Percentiles rank a stretch among this genome's conserved stretches.
phyloP scores from a whole-genome alignment of 2,113 vertebrate genomes.

The Puffinus mauretanicus region DNA sequence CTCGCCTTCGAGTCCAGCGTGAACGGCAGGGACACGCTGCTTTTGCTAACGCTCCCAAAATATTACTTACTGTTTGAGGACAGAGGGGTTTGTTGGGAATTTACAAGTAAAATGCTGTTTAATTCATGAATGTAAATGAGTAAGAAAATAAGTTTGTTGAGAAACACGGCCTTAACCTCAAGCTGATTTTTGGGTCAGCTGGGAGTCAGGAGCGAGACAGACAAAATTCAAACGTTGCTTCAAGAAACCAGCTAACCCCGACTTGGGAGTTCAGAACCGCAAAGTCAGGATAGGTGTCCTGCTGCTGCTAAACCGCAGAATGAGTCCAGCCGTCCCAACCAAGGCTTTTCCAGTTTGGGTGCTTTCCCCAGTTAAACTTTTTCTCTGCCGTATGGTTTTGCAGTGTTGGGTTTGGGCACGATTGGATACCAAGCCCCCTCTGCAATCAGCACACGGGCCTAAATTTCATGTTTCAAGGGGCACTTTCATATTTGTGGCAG shows the following conservation, averaged over 20 bases:
- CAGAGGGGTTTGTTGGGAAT: background rate
- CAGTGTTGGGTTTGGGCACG: background rate
- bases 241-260: background rate
- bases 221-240: background rate
- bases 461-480: background rate
- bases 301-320: background rate
- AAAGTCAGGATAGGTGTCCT: background rate
- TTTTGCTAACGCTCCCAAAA: background rate
- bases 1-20: background rate
- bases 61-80: background rate
- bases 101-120: background rate
- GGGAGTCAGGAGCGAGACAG: background rate
- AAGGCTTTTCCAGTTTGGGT: background rate
- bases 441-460: background rate
- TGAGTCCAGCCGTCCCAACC: background rate
- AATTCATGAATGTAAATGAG: background rate
- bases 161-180: background rate
- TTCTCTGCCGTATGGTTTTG: background rate
- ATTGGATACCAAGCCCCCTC: background rate
- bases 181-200: background rate
- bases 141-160: background rate
- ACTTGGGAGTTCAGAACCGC: background rate
- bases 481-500: background rate
- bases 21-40: background rate
- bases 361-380: background rate